Base-by-base conservation (phyloP, 2,888 invertebrate genomes). In the Octodonta nipae region DNA sequence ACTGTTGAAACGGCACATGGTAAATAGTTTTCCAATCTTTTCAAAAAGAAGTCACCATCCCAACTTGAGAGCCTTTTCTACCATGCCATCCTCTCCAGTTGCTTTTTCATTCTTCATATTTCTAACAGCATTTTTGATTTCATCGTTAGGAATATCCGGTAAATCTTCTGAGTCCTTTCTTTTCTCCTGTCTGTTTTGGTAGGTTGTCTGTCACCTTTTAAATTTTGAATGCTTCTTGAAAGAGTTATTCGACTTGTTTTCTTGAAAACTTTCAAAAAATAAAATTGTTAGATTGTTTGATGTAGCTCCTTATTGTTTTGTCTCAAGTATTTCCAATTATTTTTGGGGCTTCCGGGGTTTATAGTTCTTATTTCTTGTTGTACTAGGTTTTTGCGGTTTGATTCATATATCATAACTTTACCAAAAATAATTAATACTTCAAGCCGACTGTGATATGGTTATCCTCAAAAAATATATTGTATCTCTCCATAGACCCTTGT, bases 81-180 rank as follows among this genome's bases (percentile, higher is more conserved):
- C n/a, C n/a, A n/a, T 20, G n/a, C 20, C 20, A 20, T 20, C 20
- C 20, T 20, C 20, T 20, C 20, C 6, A n/a, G 20, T 7, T 20
- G 20, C 20, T 20, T 20, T 20, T 20, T 20, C 20, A 20, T 20
- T 20, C 20, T 20, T 20, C 20, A 20, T n/a, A 20, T 20, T 20
- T 20, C 20, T n/a, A n/a, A n/a, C n/a, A n/a, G n/a, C n/a, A n/a
- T n/a, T n/a, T n/a, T n/a, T 20, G 20, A 20, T 20, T 20, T 20
- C 20, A n/a, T 20, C 20, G 7, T 20, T 20, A n/a, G 7, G 6
- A 20, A 20, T 20, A 7, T 20, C n/a, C 20, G 20, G n/a, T n/a
- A 20, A n/a, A n/a, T 20, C 7, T 20, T 7, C 20, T n/a, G n/a
- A 6, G n/a, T 20, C n/a, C 20, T n/a, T 20, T 20, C 20, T 20